Conservation (phyloP, 1,140 invertebrate genomes). For the Sipha flava region DNA sequence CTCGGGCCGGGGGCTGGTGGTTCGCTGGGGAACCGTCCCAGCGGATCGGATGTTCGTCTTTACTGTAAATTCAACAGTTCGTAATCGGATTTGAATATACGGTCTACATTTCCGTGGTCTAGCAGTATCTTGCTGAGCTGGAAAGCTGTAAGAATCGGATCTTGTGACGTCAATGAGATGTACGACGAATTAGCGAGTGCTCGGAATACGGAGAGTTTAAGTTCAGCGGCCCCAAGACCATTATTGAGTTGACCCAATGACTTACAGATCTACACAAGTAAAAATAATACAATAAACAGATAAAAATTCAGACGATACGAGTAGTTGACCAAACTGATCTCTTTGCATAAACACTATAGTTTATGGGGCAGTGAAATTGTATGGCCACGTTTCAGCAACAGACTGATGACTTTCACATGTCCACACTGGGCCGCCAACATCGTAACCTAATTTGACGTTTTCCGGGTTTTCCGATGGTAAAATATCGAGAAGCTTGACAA, state of each 20-base stretch:
- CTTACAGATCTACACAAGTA: neutral
- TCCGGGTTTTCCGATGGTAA: neutral
- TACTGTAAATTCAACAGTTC: neutral
- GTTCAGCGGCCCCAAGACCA: neutral
- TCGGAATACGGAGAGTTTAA: constrained; percentile 45
- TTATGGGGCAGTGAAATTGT: constrained; percentile 51
- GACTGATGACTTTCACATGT: constrained; percentile 58
- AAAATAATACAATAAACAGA: neutral
- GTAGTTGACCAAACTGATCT: constrained; percentile 34
- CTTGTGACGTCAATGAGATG: constrained; percentile 55
- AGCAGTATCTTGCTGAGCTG: neutral
- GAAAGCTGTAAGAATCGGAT: constrained; percentile 59
- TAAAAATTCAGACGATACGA: too few relatives aligned
- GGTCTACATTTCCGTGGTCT: neutral
- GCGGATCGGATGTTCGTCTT: neutral
- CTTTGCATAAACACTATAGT: constrained; percentile 51
- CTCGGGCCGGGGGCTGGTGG: too few relatives aligned
- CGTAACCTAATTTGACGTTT: neutral
- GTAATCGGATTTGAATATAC: neutral
- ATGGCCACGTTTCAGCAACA: constrained; percentile 54
- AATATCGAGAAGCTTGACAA: neutral
- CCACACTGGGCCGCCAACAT: constrained; percentile 60
- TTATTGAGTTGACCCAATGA: neutral
- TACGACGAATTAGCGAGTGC: constrained; percentile 58
- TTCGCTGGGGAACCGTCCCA: constrained; percentile 43